phyloP scores from a whole-genome alignment of 2,113 vertebrate species.

The Cepphus grylle region DNA sequence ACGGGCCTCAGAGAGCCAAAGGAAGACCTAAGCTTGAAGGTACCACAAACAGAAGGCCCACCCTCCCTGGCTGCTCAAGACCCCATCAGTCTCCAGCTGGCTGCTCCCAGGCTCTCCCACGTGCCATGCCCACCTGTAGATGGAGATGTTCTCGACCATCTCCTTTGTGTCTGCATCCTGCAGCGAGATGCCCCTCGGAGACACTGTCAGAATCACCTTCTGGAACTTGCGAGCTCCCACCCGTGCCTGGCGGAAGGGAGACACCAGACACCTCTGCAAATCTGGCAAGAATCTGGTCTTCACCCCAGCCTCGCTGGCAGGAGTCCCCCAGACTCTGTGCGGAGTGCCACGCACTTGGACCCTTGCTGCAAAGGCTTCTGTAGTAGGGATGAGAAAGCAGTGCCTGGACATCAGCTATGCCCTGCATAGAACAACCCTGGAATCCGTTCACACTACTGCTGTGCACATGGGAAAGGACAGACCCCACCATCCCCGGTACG shows the following conservation, averaged over 20 bases:
- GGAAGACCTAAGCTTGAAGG: not conserved
- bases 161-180: constrained; percentile 84
- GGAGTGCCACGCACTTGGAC: not conserved
- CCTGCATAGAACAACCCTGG: not conserved
- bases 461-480: not conserved
- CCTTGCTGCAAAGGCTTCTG: not conserved
- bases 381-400: not conserved
- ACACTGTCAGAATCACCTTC: constrained; percentile 87
- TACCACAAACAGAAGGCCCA: not conserved
- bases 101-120: not conserved
- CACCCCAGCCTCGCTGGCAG: not conserved
- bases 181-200: constrained; percentile 85
- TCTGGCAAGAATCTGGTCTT: not conserved
- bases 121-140: constrained; percentile 78
- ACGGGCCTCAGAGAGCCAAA: not conserved
- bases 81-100: not conserved
- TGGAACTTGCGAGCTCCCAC: constrained; percentile 85
- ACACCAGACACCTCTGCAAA: not conserved
- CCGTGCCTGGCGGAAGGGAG: constrained; percentile 75
- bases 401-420: not conserved
- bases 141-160: constrained; percentile 86
- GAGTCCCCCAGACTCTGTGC: not conserved
- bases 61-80: not conserved
- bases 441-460: not conserved
- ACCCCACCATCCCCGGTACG: not conserved